Conservation (phyloP, 1,140 invertebrate species). For the Drosophila sucinea region DNA sequence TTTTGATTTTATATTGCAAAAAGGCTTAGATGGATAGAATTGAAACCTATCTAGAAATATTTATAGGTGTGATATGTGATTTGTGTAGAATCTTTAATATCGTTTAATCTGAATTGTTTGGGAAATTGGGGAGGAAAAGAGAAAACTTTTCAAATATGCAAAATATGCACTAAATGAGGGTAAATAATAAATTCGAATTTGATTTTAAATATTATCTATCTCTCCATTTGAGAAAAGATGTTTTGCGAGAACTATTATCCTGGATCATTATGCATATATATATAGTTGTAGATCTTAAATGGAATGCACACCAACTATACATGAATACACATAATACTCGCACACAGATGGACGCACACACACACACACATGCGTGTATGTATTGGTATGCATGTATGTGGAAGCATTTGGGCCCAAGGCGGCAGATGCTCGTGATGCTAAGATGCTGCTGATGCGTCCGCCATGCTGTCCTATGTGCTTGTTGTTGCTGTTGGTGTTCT, state of each 20-base stretch:
- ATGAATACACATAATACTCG: too few relatives aligned
- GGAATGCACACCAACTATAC: not conserved
- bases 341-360: not conserved
- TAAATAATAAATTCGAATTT: not conserved
- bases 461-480: slow-evolving; percentile 52
- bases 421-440: slow-evolving; percentile 61
- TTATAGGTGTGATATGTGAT: too few relatives aligned
- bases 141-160: too few relatives aligned
- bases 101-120: too few relatives aligned
- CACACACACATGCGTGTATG: not conserved
- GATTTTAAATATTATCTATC: not conserved
- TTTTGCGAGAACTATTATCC: slow-evolving; percentile 1
- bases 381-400: slow-evolving; percentile 16
- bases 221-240: not conserved
- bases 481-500: slow-evolving; percentile 17
- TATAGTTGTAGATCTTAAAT: slow-evolving; percentile 1
- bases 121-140: too few relatives aligned
- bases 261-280: not conserved
- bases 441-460: slow-evolving; percentile 62
- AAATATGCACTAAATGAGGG: not conserved
- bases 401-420: slow-evolving; percentile 35
- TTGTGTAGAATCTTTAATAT: too few relatives aligned
- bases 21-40: too few relatives aligned
- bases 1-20: not conserved
- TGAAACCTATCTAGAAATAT: too few relatives aligned